phyloP scores from a whole-genome alignment of 2,888 invertebrate species.

The Thereva nobilitata region DNA sequence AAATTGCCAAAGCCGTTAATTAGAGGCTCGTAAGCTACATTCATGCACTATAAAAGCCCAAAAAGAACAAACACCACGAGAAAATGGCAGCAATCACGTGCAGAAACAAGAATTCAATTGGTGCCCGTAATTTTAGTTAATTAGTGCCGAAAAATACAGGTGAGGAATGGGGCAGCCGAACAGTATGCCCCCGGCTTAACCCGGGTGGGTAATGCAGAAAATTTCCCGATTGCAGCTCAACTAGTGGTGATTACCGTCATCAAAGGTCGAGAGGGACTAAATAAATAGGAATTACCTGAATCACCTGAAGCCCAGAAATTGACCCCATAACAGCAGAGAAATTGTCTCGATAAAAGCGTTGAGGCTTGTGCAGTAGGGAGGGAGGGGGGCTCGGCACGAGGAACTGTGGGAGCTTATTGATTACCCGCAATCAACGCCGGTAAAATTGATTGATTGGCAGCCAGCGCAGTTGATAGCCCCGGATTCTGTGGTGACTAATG shows the following conservation, averaged over 20 bases:
- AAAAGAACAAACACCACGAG: not conserved
- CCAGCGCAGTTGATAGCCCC: conserved; percentile 13
- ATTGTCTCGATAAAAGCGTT: not conserved
- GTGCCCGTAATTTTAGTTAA: conserved; percentile 29
- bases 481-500: conserved; percentile 22
- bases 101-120: conserved; percentile 23
- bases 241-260: no score
- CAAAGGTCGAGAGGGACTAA: no score
- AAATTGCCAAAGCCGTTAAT: conserved; percentile 32
- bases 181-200: not conserved
- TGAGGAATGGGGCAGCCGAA: not conserved
- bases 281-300: no score
- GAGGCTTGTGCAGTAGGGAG: not conserved
- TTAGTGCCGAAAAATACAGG: conserved; percentile 7
- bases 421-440: conserved; percentile 30
- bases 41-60: not conserved
- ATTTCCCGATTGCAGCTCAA: not conserved
- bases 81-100: conserved; percentile 12
- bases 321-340: not conserved
- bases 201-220: not conserved
- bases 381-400: not conserved
- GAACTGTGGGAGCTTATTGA: conserved; percentile 23
- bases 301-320: no score
- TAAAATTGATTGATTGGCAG: conserved; percentile 30
- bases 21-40: conserved; percentile 5